phyloP scores from a whole-genome alignment of 2,113 vertebrate genomes.

The Heterochromis multidens region DNA sequence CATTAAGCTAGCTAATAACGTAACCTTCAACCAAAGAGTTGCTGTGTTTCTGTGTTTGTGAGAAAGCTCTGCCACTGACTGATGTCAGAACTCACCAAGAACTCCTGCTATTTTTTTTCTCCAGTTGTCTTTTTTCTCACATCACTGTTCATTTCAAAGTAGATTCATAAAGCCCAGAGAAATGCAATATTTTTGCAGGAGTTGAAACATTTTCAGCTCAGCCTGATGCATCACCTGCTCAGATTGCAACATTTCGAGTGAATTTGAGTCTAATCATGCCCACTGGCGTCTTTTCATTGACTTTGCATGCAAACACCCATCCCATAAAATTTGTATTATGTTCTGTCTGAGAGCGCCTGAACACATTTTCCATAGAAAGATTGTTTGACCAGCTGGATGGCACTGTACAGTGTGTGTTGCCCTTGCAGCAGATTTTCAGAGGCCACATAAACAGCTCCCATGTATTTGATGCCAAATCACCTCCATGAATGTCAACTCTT shows the following conservation, averaged over 20 bases:
- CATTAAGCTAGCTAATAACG: neutral
- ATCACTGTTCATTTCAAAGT: neutral
- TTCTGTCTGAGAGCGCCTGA: neutral
- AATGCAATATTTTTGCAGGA: neutral
- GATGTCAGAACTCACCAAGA: neutral
- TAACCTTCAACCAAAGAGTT: neutral
- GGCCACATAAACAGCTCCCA: neutral
- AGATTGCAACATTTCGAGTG: neutral
- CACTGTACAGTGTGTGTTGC: neutral
- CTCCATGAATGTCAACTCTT: slow-evolving; percentile 24
- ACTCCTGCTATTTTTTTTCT: neutral
- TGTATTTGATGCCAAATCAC: neutral
- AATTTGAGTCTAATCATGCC: neutral
- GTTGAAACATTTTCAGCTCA: neutral
- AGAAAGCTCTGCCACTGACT: neutral
- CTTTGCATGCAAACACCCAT: neutral
- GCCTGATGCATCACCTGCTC: neutral
- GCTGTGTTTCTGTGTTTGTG: neutral
- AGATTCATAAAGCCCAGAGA: neutral
- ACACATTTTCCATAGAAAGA: neutral
- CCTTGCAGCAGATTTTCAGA: neutral
- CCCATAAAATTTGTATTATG: neutral
- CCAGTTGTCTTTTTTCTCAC: neutral
- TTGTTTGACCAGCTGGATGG: neutral
- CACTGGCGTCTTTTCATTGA: neutral